Conservation (phyloP, 2,113 vertebrate species). For the Mesembrinibis cayennensis region DNA sequence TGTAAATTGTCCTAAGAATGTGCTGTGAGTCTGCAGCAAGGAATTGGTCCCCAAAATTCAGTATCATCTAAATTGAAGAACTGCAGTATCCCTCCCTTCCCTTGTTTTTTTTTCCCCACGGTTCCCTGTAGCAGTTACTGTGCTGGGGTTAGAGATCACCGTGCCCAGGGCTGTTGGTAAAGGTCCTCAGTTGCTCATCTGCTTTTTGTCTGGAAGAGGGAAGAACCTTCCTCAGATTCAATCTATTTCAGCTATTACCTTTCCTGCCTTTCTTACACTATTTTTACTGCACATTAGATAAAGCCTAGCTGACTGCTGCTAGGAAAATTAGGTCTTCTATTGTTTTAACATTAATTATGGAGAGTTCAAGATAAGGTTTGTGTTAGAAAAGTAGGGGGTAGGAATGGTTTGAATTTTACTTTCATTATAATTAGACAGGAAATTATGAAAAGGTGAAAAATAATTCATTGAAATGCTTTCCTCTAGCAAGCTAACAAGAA, state of each 20-base stretch:
- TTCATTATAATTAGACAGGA: constrained; percentile 42
- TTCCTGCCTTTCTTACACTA: neutral
- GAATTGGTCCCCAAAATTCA: neutral
- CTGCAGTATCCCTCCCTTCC: neutral
- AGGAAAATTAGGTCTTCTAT: constrained; percentile 46
- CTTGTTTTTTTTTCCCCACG: fast-evolving
- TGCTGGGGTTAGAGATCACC: neutral
- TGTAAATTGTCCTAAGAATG: neutral
- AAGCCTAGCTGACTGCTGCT: constrained; percentile 9
- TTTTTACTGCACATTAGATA: neutral
- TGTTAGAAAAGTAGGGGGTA: neutral
- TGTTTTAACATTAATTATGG: constrained; percentile 58
- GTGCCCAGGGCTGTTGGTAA: neutral
- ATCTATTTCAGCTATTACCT: neutral
- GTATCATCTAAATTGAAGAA: neutral
- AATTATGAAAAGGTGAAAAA: constrained; percentile 48
- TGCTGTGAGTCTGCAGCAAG: neutral
- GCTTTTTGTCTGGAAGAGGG: neutral
- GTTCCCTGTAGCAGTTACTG: neutral
- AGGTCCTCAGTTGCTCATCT: neutral
- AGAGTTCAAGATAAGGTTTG: constrained; percentile 49
- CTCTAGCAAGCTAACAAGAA: neutral
- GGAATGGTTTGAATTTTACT: constrained; percentile 12
- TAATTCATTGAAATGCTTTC: constrained; percentile 2
- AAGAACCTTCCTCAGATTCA: neutral